Conservation (phyloP, 2,888 invertebrate genomes). For the Tetramorium bicarinatum region DNA sequence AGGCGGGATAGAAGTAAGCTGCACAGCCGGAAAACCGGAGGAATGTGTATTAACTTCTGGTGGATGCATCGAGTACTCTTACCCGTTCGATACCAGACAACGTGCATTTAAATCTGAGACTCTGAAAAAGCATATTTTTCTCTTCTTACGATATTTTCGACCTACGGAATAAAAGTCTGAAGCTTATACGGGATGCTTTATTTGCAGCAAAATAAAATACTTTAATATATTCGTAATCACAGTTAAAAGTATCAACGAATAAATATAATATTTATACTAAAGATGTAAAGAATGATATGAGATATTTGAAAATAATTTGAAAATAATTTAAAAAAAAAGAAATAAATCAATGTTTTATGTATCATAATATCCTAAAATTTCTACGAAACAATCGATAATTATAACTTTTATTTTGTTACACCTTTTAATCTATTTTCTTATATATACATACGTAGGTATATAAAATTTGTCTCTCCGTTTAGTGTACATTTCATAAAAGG, state of each 20-base stretch:
- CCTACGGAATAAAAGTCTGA: not conserved
- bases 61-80: not conserved
- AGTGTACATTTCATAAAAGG: not conserved
- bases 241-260: not conserved
- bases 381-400: not conserved
- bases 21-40: not conserved
- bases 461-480: not conserved
- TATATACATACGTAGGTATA: not conserved
- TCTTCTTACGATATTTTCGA: not conserved
- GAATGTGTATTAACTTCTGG: not conserved
- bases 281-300: not conserved
- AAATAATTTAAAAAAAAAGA: not conserved
- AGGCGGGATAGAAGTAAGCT: not conserved
- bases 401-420: not conserved
- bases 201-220: not conserved
- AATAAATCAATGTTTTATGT: not conserved
- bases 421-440: not conserved
- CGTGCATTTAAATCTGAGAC: not conserved
- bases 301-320: slow-evolving; percentile 8
- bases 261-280: no score
- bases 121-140: not conserved
- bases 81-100: not conserved
- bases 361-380: not conserved
- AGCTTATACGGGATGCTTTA: not conserved
- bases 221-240: not conserved